A percentile compares a stretch with the other conserved stretches of the same genome.
Evolutionary conservation across 2,888 invertebrate genomes (phyloP).

Genomic region (Epistrophe grossulariae): DNA sequence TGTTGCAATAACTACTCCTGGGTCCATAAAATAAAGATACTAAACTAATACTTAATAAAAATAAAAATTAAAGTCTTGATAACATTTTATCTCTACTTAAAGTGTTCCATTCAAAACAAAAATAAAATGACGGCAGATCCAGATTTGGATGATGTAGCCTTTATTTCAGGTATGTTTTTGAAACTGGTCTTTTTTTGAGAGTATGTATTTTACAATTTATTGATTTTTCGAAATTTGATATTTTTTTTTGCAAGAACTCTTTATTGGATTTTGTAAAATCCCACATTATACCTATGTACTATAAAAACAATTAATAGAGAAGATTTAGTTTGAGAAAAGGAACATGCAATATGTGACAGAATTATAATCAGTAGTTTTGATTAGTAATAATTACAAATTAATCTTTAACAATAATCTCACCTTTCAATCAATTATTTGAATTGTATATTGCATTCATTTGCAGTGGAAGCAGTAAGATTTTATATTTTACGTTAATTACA

Average conservation of each 20-base stretch:
- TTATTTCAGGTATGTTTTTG: slow-evolving; percentile 37
- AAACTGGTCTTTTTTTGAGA: not conserved
- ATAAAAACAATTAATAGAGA: too few species aligned
- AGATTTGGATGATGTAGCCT: slow-evolving; percentile 49
- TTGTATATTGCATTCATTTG: too few species aligned
- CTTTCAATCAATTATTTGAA: too few species aligned
- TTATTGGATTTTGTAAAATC: too few species aligned
- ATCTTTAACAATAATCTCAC: too few species aligned
- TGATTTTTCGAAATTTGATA: not conserved
- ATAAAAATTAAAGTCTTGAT: not conserved
- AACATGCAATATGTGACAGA: too few species aligned
- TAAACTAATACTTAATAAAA: not conserved
- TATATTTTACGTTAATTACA: too few species aligned
- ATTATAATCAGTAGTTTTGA: too few species aligned
- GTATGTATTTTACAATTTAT: not conserved
- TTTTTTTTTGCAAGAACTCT: not conserved
- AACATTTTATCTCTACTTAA: not conserved
- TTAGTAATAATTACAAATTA: too few species aligned
- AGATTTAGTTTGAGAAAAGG: too few species aligned
- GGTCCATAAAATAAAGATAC: not conserved
- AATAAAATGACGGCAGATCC: slow-evolving; percentile 48
- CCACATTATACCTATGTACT: too few species aligned
- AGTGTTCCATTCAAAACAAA: not conserved
- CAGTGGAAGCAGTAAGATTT: too few species aligned
- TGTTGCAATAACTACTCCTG: not conserved